Percentiles rank a stretch among this genome's conserved stretches.
phyloP scores from a whole-genome alignment of 2,888 invertebrate genomes.

The Cybosia mesomella region DNA sequence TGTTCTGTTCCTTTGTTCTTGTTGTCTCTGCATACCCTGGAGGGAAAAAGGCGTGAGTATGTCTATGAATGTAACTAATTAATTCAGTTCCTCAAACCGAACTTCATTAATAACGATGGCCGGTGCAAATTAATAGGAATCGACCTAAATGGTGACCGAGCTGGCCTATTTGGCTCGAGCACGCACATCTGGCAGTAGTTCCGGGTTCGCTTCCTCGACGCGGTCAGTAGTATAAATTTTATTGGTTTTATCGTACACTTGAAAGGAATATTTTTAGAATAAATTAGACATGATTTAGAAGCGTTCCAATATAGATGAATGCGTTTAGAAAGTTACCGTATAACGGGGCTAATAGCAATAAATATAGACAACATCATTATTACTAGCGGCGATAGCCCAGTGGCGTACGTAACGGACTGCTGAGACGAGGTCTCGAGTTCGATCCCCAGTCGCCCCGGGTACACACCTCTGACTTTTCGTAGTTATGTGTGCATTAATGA shows the following conservation, averaged over 20 bases:
- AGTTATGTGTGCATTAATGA: too few species aligned
- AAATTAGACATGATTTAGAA: not conserved
- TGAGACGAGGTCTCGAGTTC: too few species aligned
- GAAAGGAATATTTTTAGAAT: conserved; percentile 20
- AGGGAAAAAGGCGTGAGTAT: not conserved
- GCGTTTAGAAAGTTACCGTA: too few species aligned
- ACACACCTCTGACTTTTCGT: too few species aligned
- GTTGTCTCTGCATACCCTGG: not conserved
- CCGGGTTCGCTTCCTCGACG: conserved; percentile 50
- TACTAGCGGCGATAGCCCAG: too few species aligned
- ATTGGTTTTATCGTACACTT: conserved; percentile 19
- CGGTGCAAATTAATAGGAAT: conserved; percentile 30
- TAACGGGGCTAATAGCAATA: too few species aligned
- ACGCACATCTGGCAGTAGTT: conserved; percentile 46
- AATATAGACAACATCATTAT: too few species aligned
- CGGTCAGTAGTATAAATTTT: conserved; percentile 19
- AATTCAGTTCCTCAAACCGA: not conserved
- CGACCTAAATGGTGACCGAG: conserved; percentile 34
- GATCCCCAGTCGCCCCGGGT: too few species aligned
- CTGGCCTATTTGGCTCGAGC: conserved; percentile 45
- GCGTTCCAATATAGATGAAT: not conserved
- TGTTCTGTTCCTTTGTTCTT: not conserved
- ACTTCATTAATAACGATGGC: conserved; percentile 30
- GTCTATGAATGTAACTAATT: not conserved
- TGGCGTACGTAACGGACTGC: too few species aligned